Percentiles rank a stretch among this genome's conserved stretches.
phyloP scores from a whole-genome alignment of 2,113 vertebrate genomes.

The Uria lomvia region DNA sequence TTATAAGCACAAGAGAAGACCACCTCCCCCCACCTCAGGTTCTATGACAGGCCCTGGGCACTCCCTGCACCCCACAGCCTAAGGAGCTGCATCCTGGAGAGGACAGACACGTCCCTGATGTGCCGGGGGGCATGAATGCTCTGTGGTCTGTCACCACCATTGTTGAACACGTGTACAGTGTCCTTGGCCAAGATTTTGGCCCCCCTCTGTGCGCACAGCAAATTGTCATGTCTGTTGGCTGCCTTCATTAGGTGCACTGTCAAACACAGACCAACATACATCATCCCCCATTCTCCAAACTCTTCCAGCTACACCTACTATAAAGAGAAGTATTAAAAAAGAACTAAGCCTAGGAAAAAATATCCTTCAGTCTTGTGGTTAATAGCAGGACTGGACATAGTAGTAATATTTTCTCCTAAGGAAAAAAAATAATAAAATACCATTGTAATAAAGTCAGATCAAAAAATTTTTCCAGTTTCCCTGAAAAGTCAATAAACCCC shows the following conservation, averaged over 20 bases:
- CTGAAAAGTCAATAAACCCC: background rate
- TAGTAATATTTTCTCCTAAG: background rate
- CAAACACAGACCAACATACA: background rate
- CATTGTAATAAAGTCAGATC: background rate
- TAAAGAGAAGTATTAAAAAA: background rate
- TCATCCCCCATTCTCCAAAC: background rate
- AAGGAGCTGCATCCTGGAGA: background rate
- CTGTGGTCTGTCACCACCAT: background rate
- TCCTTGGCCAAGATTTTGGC: background rate
- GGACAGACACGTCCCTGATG: background rate
- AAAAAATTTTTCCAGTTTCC: background rate
- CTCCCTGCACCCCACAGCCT: background rate
- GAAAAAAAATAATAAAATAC: background rate
- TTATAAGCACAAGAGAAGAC: background rate
- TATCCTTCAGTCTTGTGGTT: background rate
- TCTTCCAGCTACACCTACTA: background rate
- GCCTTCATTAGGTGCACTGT: accelerated
- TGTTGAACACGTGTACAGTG: background rate
- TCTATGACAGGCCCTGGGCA: background rate
- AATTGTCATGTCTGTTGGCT: background rate
- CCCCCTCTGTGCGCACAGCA: background rate
- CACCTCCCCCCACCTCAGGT: background rate
- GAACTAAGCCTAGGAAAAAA: background rate
- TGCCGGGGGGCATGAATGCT: accelerated
- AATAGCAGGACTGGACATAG: background rate